Conservation (phyloP, 2,888 invertebrate species). For the Hylaea fasciaria region DNA sequence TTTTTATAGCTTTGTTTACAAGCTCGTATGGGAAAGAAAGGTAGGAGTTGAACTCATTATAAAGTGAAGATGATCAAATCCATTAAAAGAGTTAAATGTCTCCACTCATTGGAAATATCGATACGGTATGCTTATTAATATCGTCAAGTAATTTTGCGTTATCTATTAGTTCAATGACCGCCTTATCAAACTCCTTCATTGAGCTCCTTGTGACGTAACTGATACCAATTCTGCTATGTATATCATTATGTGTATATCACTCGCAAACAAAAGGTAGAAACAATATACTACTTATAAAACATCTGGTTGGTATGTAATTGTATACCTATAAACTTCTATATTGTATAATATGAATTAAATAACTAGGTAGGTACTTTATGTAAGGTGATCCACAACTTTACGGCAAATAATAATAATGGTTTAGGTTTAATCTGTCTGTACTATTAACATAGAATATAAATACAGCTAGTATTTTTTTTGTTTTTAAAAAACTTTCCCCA, state of each 20-base stretch:
- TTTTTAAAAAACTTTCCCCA: too few relatives aligned
- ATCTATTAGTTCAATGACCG: conserved; percentile 71
- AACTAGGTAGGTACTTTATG: too few relatives aligned
- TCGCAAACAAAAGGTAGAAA: too few relatives aligned
- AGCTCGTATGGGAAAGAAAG: background rate
- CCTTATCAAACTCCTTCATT: conserved; percentile 70
- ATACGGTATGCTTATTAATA: conserved; percentile 48
- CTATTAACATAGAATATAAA: too few relatives aligned
- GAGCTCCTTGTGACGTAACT: conserved; percentile 64
- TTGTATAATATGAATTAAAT: too few relatives aligned
- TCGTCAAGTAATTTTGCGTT: conserved; percentile 54
- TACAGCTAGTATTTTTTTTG: too few relatives aligned
- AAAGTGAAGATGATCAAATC: conserved; percentile 19
- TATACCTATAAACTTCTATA: too few relatives aligned
- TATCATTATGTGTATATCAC: background rate
- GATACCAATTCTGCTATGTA: conserved; percentile 36
- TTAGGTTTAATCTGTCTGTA: too few relatives aligned
- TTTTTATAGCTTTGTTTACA: conserved; percentile 1
- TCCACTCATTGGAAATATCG: conserved; percentile 49
- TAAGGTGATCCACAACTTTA: too few relatives aligned
- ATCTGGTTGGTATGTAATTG: too few relatives aligned
- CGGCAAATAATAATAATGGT: too few relatives aligned
- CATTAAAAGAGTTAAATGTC: conserved; percentile 39
- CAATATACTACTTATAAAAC: too few relatives aligned
- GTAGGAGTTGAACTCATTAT: background rate